These are phyloP conservation scores for Delichon dasypus DNA, from an alignment of 2,797 vertebrate genomes.

Conservation along the genomic window DNA sequence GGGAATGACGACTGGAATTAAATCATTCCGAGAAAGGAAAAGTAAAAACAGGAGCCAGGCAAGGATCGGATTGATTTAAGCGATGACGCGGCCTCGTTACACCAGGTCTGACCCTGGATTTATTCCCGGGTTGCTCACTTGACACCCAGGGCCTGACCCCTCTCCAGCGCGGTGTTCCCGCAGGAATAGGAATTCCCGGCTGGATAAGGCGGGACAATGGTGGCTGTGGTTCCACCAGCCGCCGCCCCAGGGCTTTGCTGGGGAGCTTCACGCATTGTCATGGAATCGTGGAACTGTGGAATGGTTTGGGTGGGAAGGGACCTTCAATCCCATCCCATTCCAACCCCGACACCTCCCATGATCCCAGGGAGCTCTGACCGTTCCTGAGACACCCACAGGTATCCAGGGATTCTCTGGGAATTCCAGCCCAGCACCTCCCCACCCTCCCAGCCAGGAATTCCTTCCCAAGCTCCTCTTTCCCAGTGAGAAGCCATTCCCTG, in stretches of 20 bases:
- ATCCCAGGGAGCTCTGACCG: too few relatives aligned
- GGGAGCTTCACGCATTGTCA: background rate
- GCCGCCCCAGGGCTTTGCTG: background rate
- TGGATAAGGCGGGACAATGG: too few relatives aligned
- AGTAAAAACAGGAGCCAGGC: rapidly evolving
- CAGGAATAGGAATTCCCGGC: background rate
- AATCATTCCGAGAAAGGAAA: background rate
- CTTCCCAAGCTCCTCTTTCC: background rate
- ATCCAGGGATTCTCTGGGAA: background rate
- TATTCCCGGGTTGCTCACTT: too few relatives aligned
- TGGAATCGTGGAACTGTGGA: background rate
- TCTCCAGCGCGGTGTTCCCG: background rate
- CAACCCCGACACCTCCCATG: too few relatives aligned
- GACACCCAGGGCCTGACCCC: too few relatives aligned
- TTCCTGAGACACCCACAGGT: too few relatives aligned
- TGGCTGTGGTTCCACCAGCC: background rate
- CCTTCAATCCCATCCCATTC: too few relatives aligned
- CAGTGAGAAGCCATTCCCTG: background rate
- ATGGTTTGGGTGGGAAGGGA: too few relatives aligned
- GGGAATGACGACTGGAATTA: background rate
- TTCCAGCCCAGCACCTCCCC: too few relatives aligned
- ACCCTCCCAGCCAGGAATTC: background rate
- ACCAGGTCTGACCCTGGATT: too few relatives aligned
- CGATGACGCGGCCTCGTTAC: too few relatives aligned
- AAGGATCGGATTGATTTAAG: background rate